A percentile compares a stretch with the other conserved stretches of the same genome.
These are phyloP conservation scores for Ptilodon capucinus DNA, from an alignment of 2,888 invertebrate genomes.

Conservation along the genomic window DNA sequence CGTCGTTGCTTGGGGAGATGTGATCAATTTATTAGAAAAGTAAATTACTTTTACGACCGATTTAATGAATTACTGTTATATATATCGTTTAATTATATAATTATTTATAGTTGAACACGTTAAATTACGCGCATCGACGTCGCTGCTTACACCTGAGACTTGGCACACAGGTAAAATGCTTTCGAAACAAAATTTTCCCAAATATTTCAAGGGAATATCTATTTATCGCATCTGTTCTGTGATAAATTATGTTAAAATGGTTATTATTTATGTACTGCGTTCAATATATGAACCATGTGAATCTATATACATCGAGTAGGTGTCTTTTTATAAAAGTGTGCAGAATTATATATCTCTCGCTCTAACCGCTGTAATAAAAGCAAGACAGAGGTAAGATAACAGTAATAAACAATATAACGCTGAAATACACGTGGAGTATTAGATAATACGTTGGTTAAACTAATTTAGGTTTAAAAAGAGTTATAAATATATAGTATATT, in stretches of 20 bases:
- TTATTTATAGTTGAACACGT: neutral
- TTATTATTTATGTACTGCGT: neutral
- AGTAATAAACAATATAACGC: conserved; percentile 3
- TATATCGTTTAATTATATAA: conserved; percentile 1
- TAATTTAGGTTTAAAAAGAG: neutral
- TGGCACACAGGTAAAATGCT: neutral
- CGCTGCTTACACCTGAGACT: neutral
- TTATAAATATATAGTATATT: neutral
- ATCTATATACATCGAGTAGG: neutral
- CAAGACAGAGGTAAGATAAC: conserved; percentile 15
- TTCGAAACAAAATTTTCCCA: neutral
- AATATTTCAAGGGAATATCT: neutral
- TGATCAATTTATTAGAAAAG: conserved; percentile 11
- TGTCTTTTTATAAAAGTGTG: neutral
- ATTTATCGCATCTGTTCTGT: neutral
- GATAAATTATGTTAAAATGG: neutral
- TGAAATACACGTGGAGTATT: neutral
- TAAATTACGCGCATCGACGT: neutral
- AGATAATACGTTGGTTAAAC: neutral
- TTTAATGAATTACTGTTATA: conserved; percentile 4
- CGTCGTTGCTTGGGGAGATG: conserved; percentile 5
- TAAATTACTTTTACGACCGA: conserved; percentile 5
- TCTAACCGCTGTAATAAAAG: conserved; percentile 10
- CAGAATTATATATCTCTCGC: conserved; percentile 11
- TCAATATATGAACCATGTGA: neutral